These are phyloP conservation scores for Ditylenchus weischeri DNA, from an alignment of 2,888 invertebrate species.

Conservation along the genomic window DNA sequence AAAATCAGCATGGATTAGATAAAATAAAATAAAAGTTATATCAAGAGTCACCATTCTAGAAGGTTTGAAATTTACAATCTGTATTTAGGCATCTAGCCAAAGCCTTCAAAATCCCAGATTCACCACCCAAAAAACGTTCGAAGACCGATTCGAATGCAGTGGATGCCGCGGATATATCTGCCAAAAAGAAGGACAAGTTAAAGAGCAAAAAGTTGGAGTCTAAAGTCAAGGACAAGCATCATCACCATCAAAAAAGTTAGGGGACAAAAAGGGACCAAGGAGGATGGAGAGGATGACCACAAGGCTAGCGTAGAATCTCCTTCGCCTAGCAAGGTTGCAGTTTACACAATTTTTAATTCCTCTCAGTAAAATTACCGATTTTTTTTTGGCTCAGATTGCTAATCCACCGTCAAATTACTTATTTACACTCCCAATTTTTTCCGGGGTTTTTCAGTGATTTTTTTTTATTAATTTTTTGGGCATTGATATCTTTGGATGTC, in stretches of 20 bases:
- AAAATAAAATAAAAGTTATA: no score
- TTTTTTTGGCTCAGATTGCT: no score
- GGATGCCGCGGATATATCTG: neutral
- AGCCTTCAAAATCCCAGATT: constrained; percentile 13
- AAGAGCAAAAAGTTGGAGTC: constrained; percentile 15
- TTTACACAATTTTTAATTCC: neutral
- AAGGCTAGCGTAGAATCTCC: neutral
- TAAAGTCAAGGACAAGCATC: constrained; percentile 1
- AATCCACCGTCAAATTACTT: no score
- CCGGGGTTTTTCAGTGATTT: no score
- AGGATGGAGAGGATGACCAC: neutral
- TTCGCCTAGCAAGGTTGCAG: neutral
- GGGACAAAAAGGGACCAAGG: neutral
- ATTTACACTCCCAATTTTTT: no score
- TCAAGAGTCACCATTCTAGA: no score
- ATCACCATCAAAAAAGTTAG: constrained; percentile 13
- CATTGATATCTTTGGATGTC: no score
- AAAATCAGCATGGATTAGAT: no score
- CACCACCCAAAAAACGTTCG: constrained; percentile 22
- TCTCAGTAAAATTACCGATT: neutral
- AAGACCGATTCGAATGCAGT: no score
- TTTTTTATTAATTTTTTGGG: no score
- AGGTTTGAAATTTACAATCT: no score
- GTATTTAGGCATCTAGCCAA: constrained; percentile 11
- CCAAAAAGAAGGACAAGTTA: constrained; percentile 19